These are phyloP conservation scores for Mustela lutreola DNA, from an alignment of 2,113 vertebrate genomes.

Conservation along the genomic window DNA sequence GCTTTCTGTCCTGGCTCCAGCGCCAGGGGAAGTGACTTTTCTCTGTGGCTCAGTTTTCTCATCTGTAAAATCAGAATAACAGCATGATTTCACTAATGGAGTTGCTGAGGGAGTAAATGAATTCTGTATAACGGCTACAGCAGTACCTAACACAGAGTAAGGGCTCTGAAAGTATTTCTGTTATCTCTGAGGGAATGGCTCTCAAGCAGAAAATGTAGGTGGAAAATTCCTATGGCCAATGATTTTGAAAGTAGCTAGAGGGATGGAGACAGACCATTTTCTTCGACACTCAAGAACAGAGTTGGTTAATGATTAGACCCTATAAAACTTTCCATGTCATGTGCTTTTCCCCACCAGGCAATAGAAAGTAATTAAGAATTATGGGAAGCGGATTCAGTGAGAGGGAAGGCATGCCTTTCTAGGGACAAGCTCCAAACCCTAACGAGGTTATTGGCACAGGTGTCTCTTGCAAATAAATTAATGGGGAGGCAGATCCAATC, in stretches of 20 bases:
- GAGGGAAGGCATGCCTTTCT: slow-evolving; percentile 79
- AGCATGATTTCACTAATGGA: neutral
- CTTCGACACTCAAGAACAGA: slow-evolving; percentile 71
- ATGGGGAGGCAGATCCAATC: slow-evolving; percentile 84
- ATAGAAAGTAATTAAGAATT: slow-evolving; percentile 85
- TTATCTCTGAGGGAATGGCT: neutral
- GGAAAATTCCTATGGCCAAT: slow-evolving; percentile 77
- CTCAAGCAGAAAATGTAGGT: slow-evolving; percentile 58
- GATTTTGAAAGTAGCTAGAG: slow-evolving; percentile 73
- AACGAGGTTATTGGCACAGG: slow-evolving; percentile 84
- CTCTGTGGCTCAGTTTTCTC: neutral
- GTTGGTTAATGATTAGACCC: slow-evolving; percentile 83
- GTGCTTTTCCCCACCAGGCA: slow-evolving; percentile 83
- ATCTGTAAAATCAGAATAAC: slow-evolving; percentile 9
- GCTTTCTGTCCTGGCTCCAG: neutral
- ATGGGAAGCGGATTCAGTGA: slow-evolving; percentile 76
- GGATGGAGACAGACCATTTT: slow-evolving; percentile 68
- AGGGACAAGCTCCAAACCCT: slow-evolving; percentile 84
- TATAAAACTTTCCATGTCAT: slow-evolving; percentile 84
- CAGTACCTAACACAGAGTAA: neutral
- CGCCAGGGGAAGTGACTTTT: neutral
- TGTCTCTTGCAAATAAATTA: slow-evolving; percentile 85
- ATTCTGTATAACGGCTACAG: neutral
- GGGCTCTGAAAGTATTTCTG: neutral
- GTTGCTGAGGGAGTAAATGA: neutral